Evolutionary conservation across 2,797 vertebrate genomes (phyloP), one percentile per base, ranked within the genome.

Genomic region (Esox lucius): DNA sequence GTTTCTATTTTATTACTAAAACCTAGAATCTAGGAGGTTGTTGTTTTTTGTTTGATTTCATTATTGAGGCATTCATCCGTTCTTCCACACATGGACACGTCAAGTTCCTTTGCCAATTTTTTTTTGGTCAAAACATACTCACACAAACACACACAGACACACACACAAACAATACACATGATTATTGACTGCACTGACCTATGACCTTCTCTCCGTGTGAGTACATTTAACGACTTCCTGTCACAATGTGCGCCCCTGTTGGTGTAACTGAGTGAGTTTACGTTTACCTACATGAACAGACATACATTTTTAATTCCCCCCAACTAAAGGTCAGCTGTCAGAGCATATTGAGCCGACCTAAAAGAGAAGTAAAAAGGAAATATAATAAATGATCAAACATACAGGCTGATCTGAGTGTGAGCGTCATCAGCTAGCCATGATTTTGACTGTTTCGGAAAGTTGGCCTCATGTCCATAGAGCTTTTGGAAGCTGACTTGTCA

Each of bases 251-350:
- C 26, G 26, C n/a, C 19, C 56, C 28, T 22, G 49, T 71, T 8
- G 35, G 69, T n/a, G 9, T 71, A 15, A 31, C 22, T 70, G 13
- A 51, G 68, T 53, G 69, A 31, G 48, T 46, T 15, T 31, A 16
- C 31, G 67, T 26, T 22, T 48, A 11, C 46, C 19, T 48, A 22
- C 24, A 42, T 46, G 35, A 26, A 84, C 88, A 91, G 85, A 84
- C 90, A 92, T 86, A 74, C 81, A 85, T 87, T 87, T 87, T 89
- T 87, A 84, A 82, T 88, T 91, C 86, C 85, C 39, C 83, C 35
- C 74, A 74, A 12, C 75, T 71, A 94, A 94, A 94, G 92, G 93
- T 94, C 92, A 92, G 84, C 85, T 81, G 86, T 93, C 93, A 92
- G 87, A 89, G 87, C 48, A 86, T 94, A 94, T 94, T 84, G 92